phyloP scores from a whole-genome alignment of 2,797 vertebrate genomes.

The Anguilla anguilla region DNA sequence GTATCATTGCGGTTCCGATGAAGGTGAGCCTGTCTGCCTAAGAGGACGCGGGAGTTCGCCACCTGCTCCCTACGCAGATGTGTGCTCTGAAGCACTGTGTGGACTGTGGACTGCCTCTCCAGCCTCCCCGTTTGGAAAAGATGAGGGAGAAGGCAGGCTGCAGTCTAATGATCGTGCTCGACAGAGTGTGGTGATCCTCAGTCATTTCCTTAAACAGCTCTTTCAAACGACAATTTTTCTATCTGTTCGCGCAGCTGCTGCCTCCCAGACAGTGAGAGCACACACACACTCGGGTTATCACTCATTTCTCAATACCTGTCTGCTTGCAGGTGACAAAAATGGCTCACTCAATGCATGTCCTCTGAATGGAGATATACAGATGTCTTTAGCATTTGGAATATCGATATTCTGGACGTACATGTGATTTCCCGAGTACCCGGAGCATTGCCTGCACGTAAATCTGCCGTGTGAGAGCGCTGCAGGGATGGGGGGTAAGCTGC shows the following conservation, averaged over 20 bases:
- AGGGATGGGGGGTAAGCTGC: background rate
- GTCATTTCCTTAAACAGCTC: conserved; percentile 27
- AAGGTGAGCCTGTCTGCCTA: background rate
- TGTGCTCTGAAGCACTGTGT: background rate
- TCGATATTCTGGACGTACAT: background rate
- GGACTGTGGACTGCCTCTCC: background rate
- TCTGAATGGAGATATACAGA: background rate
- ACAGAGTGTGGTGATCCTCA: conserved; percentile 31
- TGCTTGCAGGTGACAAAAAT: background rate
- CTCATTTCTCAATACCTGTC: background rate
- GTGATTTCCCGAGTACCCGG: background rate
- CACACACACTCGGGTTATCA: background rate
- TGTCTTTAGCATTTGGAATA: background rate
- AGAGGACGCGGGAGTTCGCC: background rate
- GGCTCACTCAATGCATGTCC: background rate
- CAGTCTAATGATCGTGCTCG: conserved; percentile 32
- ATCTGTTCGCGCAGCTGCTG: background rate
- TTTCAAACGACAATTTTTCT: background rate
- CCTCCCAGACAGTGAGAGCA: background rate
- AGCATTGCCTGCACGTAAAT: background rate
- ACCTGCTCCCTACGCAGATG: background rate
- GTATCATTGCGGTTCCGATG: background rate
- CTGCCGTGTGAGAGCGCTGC: background rate
- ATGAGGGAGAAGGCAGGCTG: background rate
- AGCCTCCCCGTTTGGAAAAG: conserved; percentile 1